Evolutionary conservation across 1,140 invertebrate species (phyloP).

Genomic region (Drosophila suzukii): DNA sequence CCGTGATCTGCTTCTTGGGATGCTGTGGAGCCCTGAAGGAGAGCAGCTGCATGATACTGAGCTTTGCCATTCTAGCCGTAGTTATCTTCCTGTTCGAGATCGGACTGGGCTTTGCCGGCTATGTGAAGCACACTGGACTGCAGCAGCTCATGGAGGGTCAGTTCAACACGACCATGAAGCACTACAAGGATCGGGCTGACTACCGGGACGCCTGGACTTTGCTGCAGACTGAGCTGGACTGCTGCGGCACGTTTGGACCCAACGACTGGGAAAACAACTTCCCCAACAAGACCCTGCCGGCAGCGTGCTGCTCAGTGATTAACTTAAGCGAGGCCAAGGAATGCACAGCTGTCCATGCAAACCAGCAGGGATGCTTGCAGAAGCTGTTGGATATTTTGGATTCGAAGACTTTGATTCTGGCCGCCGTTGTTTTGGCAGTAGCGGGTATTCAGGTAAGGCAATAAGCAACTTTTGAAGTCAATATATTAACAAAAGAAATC

Average conservation of each 20-base stretch:
- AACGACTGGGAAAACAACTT: conserved; percentile 88
- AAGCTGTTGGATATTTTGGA: conserved; percentile 88
- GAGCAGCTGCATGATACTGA: conserved; percentile 94
- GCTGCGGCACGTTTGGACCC: conserved; percentile 90
- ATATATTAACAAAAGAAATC: conserved; percentile 19
- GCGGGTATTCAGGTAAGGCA: conserved; percentile 89
- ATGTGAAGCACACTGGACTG: conserved; percentile 90
- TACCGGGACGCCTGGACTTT: conserved; percentile 90
- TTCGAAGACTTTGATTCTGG: conserved; percentile 89
- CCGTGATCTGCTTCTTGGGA: conserved; percentile 94
- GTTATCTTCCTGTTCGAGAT: conserved; percentile 94
- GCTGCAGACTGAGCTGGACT: conserved; percentile 92
- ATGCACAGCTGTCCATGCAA: conserved; percentile 86
- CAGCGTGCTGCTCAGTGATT: conserved; percentile 88
- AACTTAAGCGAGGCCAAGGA: conserved; percentile 84
- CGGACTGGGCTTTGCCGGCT: conserved; percentile 93
- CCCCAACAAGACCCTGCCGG: conserved; percentile 86
- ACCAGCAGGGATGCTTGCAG: conserved; percentile 87
- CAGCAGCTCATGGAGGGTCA: conserved; percentile 88
- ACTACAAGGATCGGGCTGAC: conserved; percentile 87
- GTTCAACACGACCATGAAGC: conserved; percentile 88
- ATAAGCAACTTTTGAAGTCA: background rate
- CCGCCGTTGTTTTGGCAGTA: conserved; percentile 91
- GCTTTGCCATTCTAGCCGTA: conserved; percentile 93
- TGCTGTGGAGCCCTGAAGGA: conserved; percentile 95